Evolutionary conservation across 2,888 invertebrate genomes (phyloP).

Genomic region (Ochropleura plecta): DNA sequence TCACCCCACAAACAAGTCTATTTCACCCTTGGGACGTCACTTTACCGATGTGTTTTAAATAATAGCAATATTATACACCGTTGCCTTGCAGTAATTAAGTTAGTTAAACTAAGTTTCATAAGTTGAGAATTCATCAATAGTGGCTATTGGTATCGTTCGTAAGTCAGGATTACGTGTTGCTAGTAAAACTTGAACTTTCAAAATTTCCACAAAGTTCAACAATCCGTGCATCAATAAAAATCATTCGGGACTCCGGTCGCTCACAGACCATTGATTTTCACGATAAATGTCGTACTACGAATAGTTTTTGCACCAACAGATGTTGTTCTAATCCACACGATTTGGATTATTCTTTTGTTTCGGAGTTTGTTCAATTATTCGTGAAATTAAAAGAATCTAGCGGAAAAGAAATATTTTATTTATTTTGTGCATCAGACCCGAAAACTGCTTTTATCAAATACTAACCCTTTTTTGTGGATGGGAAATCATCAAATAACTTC

Average conservation of each 20-base stretch:
- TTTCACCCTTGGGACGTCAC: slow-evolving; percentile 12
- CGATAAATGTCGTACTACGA: slow-evolving; percentile 62
- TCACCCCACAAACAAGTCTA: slow-evolving; percentile 7
- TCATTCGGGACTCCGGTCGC: slow-evolving; percentile 39
- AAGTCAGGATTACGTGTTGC: not conserved
- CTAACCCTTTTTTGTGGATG: too few species aligned
- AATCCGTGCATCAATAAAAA: slow-evolving; percentile 53
- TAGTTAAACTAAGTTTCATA: slow-evolving; percentile 36
- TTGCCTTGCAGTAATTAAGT: slow-evolving; percentile 19
- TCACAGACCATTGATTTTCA: slow-evolving; percentile 67
- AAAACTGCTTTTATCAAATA: slow-evolving; percentile 27
- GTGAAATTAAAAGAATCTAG: slow-evolving; percentile 53
- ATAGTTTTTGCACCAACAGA: slow-evolving; percentile 50
- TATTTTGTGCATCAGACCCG: slow-evolving; percentile 34
- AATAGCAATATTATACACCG: slow-evolving; percentile 17
- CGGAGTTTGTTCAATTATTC: slow-evolving; percentile 47
- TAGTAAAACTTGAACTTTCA: slow-evolving; percentile 36
- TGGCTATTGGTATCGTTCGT: not conserved
- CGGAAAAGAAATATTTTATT: slow-evolving; percentile 33
- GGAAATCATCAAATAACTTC: too few species aligned
- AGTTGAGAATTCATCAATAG: not conserved
- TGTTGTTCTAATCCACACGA: slow-evolving; percentile 53
- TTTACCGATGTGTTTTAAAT: slow-evolving; percentile 19
- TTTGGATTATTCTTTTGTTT: slow-evolving; percentile 45
- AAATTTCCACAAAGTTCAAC: slow-evolving; percentile 60